phyloP scores from a whole-genome alignment of 2,113 vertebrate genomes.

The Cyanocitta stelleri region DNA sequence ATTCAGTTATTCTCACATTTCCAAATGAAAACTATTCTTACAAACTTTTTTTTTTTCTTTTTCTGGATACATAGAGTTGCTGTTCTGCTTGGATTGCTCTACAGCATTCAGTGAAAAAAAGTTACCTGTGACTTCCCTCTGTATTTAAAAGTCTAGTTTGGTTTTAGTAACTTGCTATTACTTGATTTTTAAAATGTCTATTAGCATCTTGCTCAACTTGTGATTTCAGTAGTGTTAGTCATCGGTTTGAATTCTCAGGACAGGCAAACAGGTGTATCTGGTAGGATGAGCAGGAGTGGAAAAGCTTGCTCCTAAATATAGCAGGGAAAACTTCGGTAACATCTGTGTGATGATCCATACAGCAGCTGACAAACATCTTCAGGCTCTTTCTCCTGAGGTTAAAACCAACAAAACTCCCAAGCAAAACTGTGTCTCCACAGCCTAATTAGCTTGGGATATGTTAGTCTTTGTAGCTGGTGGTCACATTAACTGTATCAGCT shows the following conservation, averaged over 20 bases:
- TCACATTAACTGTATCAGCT: neutral
- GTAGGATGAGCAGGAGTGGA: constrained; percentile 53
- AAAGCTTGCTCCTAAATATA: constrained; percentile 32
- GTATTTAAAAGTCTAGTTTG: neutral
- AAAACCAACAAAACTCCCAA: neutral
- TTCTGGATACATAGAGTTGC: neutral
- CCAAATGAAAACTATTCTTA: neutral
- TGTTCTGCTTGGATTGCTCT: neutral
- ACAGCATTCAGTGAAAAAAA: neutral
- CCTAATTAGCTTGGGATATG: neutral
- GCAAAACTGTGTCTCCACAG: neutral
- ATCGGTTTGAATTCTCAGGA: neutral
- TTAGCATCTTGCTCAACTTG: constrained; percentile 46
- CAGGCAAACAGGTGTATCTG: constrained; percentile 51
- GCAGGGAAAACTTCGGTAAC: neutral
- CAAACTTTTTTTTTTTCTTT: neutral
- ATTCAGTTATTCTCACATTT: neutral
- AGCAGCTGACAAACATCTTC: neutral
- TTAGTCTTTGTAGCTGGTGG: neutral
- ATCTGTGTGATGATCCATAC: neutral
- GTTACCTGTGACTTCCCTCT: neutral
- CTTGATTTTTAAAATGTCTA: constrained; percentile 47
- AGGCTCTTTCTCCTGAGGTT: neutral
- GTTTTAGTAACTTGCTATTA: constrained; percentile 24
- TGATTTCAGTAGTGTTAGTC: constrained; percentile 48